Evolutionary conservation across 2,888 invertebrate species (phyloP).

Genomic region (Plebejus anna): DNA sequence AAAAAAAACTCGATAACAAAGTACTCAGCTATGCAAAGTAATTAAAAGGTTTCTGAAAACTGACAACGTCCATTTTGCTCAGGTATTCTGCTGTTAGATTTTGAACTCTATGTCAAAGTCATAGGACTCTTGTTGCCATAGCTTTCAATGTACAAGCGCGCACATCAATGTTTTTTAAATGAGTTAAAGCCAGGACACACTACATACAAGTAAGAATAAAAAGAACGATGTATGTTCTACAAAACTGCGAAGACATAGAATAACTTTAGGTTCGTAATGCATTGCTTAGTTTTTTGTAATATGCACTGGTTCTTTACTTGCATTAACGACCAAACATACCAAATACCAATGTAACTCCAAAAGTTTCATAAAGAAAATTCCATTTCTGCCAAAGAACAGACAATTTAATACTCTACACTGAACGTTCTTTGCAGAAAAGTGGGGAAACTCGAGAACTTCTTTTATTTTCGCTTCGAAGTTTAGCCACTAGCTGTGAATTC

Average conservation of each 20-base stretch:
- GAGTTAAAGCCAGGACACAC: constrained; percentile 5
- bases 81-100: neutral
- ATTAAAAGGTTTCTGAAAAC: constrained; percentile 30
- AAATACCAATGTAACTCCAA: no score
- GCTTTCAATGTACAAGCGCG: neutral
- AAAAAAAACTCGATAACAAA: constrained; percentile 2
- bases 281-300: no score
- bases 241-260: neutral
- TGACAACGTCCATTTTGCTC: constrained; percentile 24
- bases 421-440: neutral
- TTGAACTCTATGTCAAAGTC: neutral
- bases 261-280: no score
- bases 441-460: neutral
- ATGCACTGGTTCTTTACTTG: no score
- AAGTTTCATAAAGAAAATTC: no score
- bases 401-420: neutral
- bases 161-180: constrained; percentile 25
- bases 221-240: neutral
- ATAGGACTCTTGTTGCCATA: neutral
- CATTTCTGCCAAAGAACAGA: neutral
- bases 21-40: constrained; percentile 22
- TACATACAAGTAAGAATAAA: neutral
- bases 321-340: no score
- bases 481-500: neutral
- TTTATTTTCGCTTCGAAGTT: neutral